phyloP scores from a whole-genome alignment of 2,888 invertebrate species.

The Onchidella celtica region DNA sequence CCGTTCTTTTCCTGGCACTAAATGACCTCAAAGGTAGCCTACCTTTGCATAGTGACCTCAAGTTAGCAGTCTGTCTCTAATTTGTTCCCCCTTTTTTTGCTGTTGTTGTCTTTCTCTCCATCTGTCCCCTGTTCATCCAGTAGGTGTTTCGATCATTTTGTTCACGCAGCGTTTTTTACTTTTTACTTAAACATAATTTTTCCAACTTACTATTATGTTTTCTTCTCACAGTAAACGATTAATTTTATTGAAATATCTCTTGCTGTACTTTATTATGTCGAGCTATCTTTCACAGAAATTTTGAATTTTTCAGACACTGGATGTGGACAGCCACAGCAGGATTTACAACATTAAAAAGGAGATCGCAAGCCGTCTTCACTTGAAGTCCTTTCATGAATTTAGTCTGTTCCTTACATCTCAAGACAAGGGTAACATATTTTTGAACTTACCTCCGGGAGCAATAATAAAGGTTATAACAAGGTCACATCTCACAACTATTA shows the following conservation, averaged over 20 bases:
- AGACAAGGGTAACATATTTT: slow-evolving; percentile 65
- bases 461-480: not conserved
- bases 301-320: too few species aligned
- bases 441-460: not conserved
- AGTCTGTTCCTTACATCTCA: slow-evolving; percentile 67
- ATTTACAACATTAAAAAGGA: slow-evolving; percentile 63
- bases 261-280: too few species aligned
- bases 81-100: not conserved
- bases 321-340: slow-evolving; percentile 61
- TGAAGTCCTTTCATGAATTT: slow-evolving; percentile 64
- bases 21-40: too few species aligned
- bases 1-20: too few species aligned
- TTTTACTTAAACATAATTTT: too few species aligned
- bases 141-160: not conserved
- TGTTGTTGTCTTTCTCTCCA: not conserved
- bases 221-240: too few species aligned
- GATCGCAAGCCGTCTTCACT: slow-evolving; percentile 57
- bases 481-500: not conserved
- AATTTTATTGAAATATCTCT: too few species aligned
- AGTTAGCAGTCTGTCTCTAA: not conserved
- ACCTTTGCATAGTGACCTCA: too few species aligned
- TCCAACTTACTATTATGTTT: too few species aligned
- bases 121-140: not conserved
- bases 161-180: too few species aligned
- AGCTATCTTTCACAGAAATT: too few species aligned